phyloP scores from a whole-genome alignment of 2,797 vertebrate species.

The Thunnus albacares region DNA sequence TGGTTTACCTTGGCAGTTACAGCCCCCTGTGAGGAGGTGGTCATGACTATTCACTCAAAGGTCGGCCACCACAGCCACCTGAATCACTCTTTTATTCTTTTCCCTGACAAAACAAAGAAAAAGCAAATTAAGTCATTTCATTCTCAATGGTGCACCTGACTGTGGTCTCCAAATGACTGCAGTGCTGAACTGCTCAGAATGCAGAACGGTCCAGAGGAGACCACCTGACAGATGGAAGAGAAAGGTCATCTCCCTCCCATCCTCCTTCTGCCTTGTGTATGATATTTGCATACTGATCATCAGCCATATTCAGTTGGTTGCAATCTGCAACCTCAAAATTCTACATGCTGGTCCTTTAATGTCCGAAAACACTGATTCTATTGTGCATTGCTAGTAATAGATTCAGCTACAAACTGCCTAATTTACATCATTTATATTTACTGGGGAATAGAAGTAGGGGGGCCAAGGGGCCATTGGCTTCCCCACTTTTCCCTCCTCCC shows the following conservation, averaged over 20 bases:
- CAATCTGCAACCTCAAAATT: no score
- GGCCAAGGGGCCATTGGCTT: no score
- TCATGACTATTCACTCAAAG: conserved; percentile 16
- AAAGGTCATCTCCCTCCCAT: background rate
- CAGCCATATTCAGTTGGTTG: background rate
- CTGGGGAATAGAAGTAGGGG: no score
- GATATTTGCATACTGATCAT: conserved; percentile 19
- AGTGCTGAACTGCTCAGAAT: background rate
- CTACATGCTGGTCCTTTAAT: no score
- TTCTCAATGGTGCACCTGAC: background rate
- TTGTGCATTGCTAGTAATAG: no score
- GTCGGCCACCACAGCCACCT: background rate
- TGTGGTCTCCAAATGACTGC: conserved; percentile 1
- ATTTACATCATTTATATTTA: no score
- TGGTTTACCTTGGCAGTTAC: no score
- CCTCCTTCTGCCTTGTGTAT: background rate
- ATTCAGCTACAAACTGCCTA: no score
- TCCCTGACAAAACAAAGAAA: background rate
- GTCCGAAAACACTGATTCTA: no score
- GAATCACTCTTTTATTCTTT: background rate
- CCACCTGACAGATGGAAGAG: conserved; percentile 13
- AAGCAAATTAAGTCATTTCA: background rate
- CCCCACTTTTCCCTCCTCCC: no score
- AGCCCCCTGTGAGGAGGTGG: no score
- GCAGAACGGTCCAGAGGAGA: background rate